Base-by-base conservation (phyloP, 2,888 invertebrate genomes). In the Aricia artaxerxes region DNA sequence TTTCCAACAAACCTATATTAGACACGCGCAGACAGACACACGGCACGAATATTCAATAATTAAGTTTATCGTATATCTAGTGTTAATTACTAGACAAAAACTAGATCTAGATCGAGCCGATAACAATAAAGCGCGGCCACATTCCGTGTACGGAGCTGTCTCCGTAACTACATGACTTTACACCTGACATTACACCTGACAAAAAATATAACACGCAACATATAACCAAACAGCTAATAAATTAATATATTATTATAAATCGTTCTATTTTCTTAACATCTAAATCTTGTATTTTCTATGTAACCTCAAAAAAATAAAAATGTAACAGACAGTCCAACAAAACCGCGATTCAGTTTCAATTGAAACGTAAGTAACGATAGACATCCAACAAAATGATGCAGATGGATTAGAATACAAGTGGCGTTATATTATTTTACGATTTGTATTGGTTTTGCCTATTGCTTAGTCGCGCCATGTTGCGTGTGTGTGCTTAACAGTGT, bases 41-140 rank as follows among this genome's bases (percentile, higher is more conserved):
- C 64, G 64, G 11, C 64, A 64, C 64, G 11, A 64, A 11, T 64
- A 64, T 64, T 64, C 3, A 64, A 24, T 64, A 9, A 64, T 64
- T 64, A 31, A 24, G 31, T 31, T 64, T 64, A 64, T 31, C 31
- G 31, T 31, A 31, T 64, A 64, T 64, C 31, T 64, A 64, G 64
- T 64, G 4, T 64, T 64, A 31, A 64, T 64, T 64, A 64, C 31
- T 11, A 64, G 31, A 64, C 31, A 44, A 73, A 73, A 73, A 73
- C 24, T 40, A 24, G 49, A 11, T 24, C 44, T 24, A 73, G 73
- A 73, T 73, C 24, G 73, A 73, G 44, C 73, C 24, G 73, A 73
- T 73, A 73, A 73, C 49, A 44, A 24, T 44, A 44, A n/a, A 73
- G 44, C 40, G 73, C 73, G 73, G n/a, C 73, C 40, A 73, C 73